Percentiles rank a stretch among this genome's conserved stretches.
These are phyloP conservation scores for Crocidura indochinensis DNA, from an alignment of 2,797 vertebrate species.

Conservation along the genomic window DNA sequence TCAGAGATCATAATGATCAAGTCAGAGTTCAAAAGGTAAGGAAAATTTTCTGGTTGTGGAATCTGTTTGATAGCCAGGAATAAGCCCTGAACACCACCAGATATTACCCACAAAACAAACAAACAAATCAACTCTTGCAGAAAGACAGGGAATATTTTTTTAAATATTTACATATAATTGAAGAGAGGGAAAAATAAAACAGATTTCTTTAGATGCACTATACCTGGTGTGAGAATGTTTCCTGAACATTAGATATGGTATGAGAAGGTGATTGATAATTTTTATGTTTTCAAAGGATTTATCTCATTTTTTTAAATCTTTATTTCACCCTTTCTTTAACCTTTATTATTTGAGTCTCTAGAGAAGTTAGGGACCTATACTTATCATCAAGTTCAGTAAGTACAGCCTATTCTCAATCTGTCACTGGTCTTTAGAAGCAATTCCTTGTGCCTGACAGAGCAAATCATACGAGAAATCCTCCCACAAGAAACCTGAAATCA, in stretches of 20 bases:
- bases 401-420: conserved; percentile 1
- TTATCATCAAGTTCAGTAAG: conserved; percentile 20
- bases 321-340: too few species aligned
- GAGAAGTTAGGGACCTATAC: not conserved
- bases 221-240: conserved; percentile 7
- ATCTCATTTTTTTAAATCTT: too few species aligned
- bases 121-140: not conserved
- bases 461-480: conserved; percentile 4
- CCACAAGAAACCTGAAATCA: not conserved
- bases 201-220: not conserved
- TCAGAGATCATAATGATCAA: not conserved
- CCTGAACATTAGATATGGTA: not conserved
- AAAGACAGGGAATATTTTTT: conserved; percentile 39
- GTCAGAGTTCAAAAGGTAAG: not conserved
- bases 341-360: conserved; percentile 7
- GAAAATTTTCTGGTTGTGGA: too few species aligned
- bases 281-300: conserved; percentile 1
- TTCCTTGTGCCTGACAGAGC: not conserved
- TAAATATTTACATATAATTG: conserved; percentile 21
- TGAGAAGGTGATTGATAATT: not conserved
- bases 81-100: too few species aligned
- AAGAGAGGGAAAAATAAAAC: not conserved
- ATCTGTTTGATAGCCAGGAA: too few species aligned
- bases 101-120: too few species aligned
- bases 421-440: not conserved